These are phyloP conservation scores for Hydrochoerus hydrochaeris DNA, from an alignment of 2,113 vertebrate genomes.

Conservation along the genomic window DNA sequence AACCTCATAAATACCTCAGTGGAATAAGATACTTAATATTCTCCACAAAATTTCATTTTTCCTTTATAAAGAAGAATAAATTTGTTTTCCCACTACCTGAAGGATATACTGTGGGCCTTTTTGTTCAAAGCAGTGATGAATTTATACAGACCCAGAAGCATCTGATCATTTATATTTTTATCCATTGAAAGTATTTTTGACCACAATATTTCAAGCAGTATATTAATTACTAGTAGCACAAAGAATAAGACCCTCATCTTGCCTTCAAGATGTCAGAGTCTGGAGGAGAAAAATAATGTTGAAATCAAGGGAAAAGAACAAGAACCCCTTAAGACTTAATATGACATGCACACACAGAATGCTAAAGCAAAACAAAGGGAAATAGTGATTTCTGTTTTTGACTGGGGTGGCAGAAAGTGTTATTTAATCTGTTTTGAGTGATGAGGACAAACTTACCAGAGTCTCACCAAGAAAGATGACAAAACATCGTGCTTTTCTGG, in stretches of 20 bases:
- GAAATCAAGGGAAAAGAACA: neutral
- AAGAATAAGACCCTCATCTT: neutral
- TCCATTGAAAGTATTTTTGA: neutral
- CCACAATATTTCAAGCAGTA: neutral
- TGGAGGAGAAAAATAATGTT: neutral
- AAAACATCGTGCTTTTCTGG: neutral
- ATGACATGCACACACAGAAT: neutral
- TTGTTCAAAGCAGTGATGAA: conserved; percentile 45
- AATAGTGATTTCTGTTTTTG: neutral
- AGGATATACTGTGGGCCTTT: neutral
- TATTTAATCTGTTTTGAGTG: neutral
- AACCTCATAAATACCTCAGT: conserved; percentile 64
- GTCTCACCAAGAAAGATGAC: neutral
- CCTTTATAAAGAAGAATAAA: conserved; percentile 53
- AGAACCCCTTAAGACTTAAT: neutral
- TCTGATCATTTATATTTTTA: conserved; percentile 61
- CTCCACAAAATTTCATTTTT: conserved; percentile 51
- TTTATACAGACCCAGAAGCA: conserved; percentile 44
- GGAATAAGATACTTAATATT: conserved; percentile 67
- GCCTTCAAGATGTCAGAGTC: neutral
- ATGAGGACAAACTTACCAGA: neutral
- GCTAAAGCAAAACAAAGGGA: neutral
- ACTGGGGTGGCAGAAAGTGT: neutral
- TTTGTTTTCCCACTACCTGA: conserved; percentile 44
- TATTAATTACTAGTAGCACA: conserved; percentile 1